A percentile compares a stretch with the other conserved stretches of the same genome.
These are phyloP conservation scores for Orthonevra nobilis DNA, from an alignment of 2,888 invertebrate genomes.

Conservation along the genomic window DNA sequence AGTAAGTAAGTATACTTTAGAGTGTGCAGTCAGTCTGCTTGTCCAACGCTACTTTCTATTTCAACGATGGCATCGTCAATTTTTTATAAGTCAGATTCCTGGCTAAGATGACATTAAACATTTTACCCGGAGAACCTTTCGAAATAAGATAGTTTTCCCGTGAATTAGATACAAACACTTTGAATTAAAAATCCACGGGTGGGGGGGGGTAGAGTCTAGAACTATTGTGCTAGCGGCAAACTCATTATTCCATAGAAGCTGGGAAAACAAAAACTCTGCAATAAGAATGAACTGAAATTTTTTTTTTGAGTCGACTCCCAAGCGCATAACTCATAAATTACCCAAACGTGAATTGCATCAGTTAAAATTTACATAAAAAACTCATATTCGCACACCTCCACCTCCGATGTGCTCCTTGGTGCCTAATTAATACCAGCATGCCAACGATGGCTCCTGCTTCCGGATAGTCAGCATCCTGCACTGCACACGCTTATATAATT, in stretches of 20 bases:
- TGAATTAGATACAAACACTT: no score
- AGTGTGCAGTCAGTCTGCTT: no score
- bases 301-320: slow-evolving; percentile 6
- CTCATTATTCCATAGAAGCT: neutral
- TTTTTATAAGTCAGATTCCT: no score
- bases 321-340: slow-evolving; percentile 18
- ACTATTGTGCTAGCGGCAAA: no score
- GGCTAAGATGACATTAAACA: no score
- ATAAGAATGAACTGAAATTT: slow-evolving; percentile 7
- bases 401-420: slow-evolving; percentile 9
- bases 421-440: slow-evolving; percentile 25
- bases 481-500: slow-evolving; percentile 47
- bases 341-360: slow-evolving; percentile 34
- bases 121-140: no score
- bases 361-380: slow-evolving; percentile 33
- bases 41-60: no score
- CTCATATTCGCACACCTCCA: slow-evolving; percentile 10
- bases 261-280: neutral
- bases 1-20: no score
- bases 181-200: no score
- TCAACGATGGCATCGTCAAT: no score
- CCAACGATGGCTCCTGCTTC: neutral
- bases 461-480: slow-evolving; percentile 12
- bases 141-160: no score
- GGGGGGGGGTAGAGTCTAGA: no score